Conservation (phyloP, 2,797 vertebrate genomes). For the Triplophysa yarkandensis region DNA sequence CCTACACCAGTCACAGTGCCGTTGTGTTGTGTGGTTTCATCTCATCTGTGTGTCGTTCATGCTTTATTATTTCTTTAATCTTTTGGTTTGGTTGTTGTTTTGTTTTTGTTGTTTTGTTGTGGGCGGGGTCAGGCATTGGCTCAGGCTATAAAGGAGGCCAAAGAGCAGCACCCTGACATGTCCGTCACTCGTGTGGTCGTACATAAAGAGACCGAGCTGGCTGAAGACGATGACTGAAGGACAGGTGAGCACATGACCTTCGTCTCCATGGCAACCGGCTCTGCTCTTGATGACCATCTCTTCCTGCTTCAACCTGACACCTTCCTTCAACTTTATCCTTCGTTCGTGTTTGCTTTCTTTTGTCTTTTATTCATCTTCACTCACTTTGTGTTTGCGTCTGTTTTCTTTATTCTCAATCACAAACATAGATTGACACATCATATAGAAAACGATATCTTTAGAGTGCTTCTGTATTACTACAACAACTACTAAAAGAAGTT, state of each 20-base stretch:
- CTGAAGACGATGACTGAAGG: conserved; percentile 85
- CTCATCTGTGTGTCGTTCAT: not conserved
- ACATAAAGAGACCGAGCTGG: conserved; percentile 97
- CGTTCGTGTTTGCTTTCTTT: conserved; percentile 5
- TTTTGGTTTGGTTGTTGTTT: conserved; percentile 59
- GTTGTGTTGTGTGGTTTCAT: not conserved
- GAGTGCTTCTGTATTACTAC: too few species aligned
- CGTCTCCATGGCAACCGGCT: not conserved
- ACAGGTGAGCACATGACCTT: conserved; percentile 62
- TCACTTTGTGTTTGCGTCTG: conserved; percentile 2
- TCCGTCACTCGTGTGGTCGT: conserved; percentile 98
- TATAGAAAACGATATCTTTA: too few species aligned
- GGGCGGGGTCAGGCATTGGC: conserved; percentile 85
- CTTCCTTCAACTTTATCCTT: not conserved
- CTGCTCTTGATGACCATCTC: conserved; percentile 2
- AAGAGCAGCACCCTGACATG: conserved; percentile 99
- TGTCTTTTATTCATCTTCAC: not conserved
- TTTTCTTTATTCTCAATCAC: too few species aligned
- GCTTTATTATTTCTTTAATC: conserved; percentile 59
- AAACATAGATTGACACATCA: too few species aligned
- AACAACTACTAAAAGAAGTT: too few species aligned
- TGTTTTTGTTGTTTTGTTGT: conserved; percentile 52
- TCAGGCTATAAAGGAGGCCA: conserved; percentile 98
- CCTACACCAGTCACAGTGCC: too few species aligned
- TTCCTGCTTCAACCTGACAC: not conserved